phyloP scores from a whole-genome alignment of 1,140 invertebrate species.

The Drosophila athabasca region DNA sequence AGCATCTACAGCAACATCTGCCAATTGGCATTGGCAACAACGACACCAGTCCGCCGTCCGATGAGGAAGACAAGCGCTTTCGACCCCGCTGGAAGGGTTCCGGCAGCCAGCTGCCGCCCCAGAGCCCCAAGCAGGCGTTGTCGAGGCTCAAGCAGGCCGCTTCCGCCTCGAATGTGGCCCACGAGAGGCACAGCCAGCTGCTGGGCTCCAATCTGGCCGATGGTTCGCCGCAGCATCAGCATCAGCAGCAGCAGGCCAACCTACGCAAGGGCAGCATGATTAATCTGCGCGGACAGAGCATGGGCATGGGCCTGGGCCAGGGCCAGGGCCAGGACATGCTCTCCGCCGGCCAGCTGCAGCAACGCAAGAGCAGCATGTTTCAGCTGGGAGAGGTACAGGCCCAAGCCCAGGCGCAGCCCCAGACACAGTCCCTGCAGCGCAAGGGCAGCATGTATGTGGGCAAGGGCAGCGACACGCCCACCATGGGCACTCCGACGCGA shows the following conservation, averaged over 20 bases:
- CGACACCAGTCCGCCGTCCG: constrained; percentile 84
- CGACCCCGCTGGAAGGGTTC: constrained; percentile 82
- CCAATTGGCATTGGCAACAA: constrained; percentile 75
- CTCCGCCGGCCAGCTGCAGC: constrained; percentile 22
- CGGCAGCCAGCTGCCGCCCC: constrained; percentile 78
- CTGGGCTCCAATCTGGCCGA: constrained; percentile 42
- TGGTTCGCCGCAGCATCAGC: constrained; percentile 18
- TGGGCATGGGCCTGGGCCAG: constrained; percentile 41
- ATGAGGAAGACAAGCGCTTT: constrained; percentile 77
- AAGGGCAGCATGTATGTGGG: constrained; percentile 74
- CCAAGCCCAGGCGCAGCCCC: constrained; percentile 63
- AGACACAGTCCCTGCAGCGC: constrained; percentile 39
- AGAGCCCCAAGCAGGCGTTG: constrained; percentile 73
- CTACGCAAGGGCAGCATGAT: constrained; percentile 66
- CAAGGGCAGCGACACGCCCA: constrained; percentile 46
- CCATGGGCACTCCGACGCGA: constrained; percentile 64
- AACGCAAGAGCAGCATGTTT: constrained; percentile 69
- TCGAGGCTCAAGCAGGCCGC: constrained; percentile 77
- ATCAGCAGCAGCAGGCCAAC: constrained; percentile 32
- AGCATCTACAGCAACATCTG: constrained; percentile 56
- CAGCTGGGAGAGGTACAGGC: constrained; percentile 39
- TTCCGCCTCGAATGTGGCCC: constrained; percentile 76
- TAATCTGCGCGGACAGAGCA: constrained; percentile 30
- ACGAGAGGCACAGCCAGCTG: constrained; percentile 57
- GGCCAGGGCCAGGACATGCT: constrained; percentile 53